A percentile compares a stretch with the other conserved stretches of the same genome.
phyloP scores from a whole-genome alignment of 35 echinoderm and acorn worm species.

The Patiria miniata region DNA sequence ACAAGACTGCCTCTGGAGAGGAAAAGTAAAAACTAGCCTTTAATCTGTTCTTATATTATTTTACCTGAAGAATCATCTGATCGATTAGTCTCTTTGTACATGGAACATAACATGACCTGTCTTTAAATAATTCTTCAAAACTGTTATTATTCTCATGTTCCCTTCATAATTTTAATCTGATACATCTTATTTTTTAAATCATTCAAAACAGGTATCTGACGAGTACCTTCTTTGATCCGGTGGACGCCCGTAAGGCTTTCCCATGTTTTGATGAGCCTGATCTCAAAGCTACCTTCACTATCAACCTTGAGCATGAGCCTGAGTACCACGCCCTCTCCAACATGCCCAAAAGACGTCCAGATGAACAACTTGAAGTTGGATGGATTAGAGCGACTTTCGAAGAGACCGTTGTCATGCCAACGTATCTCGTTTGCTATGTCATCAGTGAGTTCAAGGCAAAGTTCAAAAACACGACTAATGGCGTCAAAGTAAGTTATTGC shows the following conservation, averaged over 20 bases:
- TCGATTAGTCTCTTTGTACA: no score
- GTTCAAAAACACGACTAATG: conserved; percentile 1
- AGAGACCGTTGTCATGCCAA: conserved; percentile 41
- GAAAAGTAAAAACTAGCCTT: conserved; percentile 42
- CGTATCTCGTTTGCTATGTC: conserved; percentile 51
- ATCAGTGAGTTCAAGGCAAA: conserved; percentile 55
- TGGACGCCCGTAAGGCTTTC: conserved; percentile 63
- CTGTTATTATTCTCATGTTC: no score
- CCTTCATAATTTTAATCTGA: no score
- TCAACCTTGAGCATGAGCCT: conserved; percentile 49
- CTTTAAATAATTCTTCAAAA: no score
- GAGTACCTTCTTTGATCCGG: conserved; percentile 49
- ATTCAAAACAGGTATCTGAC: conserved; percentile 42
- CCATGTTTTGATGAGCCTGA: conserved; percentile 81
- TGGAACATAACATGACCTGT: no score
- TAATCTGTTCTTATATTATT: no score
- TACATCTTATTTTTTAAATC: neutral
- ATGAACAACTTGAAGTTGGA: neutral
- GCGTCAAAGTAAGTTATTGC: neutral
- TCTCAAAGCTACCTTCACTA: conserved; percentile 69
- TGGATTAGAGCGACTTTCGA: conserved; percentile 44
- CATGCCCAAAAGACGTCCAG: conserved; percentile 33
- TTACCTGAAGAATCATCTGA: no score
- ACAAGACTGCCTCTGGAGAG: conserved; percentile 51
- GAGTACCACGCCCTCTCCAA: conserved; percentile 65